Percentiles rank a stretch among this genome's conserved stretches.
Evolutionary conservation across 2,888 invertebrate genomes (phyloP).

Genomic region (Cremastinae sp.): DNA sequence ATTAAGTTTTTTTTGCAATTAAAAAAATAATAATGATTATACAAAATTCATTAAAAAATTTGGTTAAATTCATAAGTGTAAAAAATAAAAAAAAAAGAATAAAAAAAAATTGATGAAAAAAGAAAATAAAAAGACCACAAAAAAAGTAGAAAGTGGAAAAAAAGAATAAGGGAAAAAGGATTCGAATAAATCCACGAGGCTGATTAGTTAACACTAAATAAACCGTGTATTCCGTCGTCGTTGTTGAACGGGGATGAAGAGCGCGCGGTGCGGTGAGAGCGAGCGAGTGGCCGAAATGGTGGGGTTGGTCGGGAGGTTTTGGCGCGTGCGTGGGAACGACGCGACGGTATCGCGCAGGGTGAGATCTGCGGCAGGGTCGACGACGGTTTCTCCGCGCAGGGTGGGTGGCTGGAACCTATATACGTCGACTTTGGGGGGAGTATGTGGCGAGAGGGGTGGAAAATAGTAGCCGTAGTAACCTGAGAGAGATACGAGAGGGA

Average conservation of each 20-base stretch:
- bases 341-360: slow-evolving; percentile 42
- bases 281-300: not conserved
- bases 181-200: not conserved
- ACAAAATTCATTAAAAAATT: too few relatives aligned
- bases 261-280: not conserved
- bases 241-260: not conserved
- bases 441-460: slow-evolving; percentile 20
- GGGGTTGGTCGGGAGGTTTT: slow-evolving; percentile 16
- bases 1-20: too few relatives aligned
- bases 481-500: not conserved
- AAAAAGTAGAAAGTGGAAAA: not conserved
- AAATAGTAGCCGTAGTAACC: slow-evolving; percentile 1
- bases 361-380: not conserved
- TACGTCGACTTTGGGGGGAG: slow-evolving; percentile 10
- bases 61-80: too few relatives aligned
- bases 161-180: not conserved
- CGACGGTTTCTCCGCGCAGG: slow-evolving; percentile 44
- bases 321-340: slow-evolving; percentile 45
- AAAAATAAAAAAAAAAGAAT: too few relatives aligned
- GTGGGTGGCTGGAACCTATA: slow-evolving; percentile 44
- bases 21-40: too few relatives aligned
- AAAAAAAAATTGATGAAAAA: too few relatives aligned
- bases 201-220: slow-evolving; percentile 16
- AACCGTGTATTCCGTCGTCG: not conserved
- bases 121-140: too few relatives aligned